These are phyloP conservation scores for Falcaria lacertinaria DNA, from an alignment of 2,888 invertebrate species.

Conservation along the genomic window DNA sequence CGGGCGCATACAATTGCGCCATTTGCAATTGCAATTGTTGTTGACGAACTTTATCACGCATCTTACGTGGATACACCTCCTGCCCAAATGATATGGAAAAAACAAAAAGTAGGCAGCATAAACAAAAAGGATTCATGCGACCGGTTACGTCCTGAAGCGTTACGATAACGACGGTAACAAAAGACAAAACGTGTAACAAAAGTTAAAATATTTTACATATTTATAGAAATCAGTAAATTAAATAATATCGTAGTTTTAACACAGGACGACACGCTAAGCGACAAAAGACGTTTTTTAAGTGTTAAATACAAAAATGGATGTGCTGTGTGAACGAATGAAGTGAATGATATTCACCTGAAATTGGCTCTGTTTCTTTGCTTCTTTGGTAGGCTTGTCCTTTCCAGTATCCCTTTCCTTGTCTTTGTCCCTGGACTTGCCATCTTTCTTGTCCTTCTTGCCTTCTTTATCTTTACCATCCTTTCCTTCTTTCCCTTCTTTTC, in stretches of 20 bases:
- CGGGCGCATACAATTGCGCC: slow-evolving; percentile 77
- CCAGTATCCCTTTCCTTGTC: slow-evolving; percentile 81
- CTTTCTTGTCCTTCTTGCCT: slow-evolving; percentile 77
- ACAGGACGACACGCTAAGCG: slow-evolving; percentile 65
- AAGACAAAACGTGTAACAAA: slow-evolving; percentile 43
- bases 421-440: slow-evolving; percentile 81
- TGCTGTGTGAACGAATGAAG: slow-evolving; percentile 50
- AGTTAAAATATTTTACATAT: slow-evolving; percentile 43
- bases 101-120: slow-evolving; percentile 78
- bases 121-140: slow-evolving; percentile 76
- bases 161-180: slow-evolving; percentile 34
- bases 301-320: slow-evolving; percentile 66
- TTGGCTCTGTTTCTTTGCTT: slow-evolving; percentile 82
- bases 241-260: slow-evolving; percentile 55
- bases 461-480: slow-evolving; percentile 74
- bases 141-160: slow-evolving; percentile 59
- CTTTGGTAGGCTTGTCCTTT: slow-evolving; percentile 80
- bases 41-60: slow-evolving; percentile 88
- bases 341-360: slow-evolving; percentile 78
- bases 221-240: slow-evolving; percentile 29
- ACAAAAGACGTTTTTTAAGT: slow-evolving; percentile 37
- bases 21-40: slow-evolving; percentile 82
- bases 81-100: slow-evolving; percentile 81
- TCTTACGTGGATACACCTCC: slow-evolving; percentile 90
- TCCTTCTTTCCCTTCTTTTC: slow-evolving; percentile 74